phyloP scores from a whole-genome alignment of 1,140 invertebrate genomes.

The Caligus rogercresseyi region DNA sequence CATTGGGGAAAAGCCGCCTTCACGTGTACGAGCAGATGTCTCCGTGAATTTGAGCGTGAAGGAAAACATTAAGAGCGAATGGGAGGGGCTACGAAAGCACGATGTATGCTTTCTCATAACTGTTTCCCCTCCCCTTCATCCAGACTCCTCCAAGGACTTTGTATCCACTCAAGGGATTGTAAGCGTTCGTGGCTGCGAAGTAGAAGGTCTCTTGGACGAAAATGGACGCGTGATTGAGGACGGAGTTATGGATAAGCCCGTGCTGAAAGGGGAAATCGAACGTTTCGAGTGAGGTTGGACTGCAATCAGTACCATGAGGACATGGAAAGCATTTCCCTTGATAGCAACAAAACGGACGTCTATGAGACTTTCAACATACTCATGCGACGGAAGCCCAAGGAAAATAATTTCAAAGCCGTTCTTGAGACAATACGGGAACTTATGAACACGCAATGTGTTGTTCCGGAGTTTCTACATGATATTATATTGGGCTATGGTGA shows the following conservation, averaged over 20 bases:
- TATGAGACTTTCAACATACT: slow-evolving; percentile 96
- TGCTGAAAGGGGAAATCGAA: slow-evolving; percentile 71
- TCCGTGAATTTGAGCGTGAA: slow-evolving; percentile 75
- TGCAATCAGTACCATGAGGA: slow-evolving; percentile 89
- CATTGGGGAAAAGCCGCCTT: slow-evolving; percentile 76
- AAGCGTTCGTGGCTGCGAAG: slow-evolving; percentile 88
- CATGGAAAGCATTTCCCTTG: slow-evolving; percentile 58
- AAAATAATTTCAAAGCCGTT: slow-evolving; percentile 99
- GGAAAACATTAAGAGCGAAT: slow-evolving; percentile 80
- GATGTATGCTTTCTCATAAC: slow-evolving; percentile 94
- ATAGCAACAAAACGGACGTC: slow-evolving; percentile 49
- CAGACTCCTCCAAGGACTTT: slow-evolving; percentile 54
- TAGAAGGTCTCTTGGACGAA: slow-evolving; percentile 94
- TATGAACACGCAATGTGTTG: slow-evolving; percentile 98
- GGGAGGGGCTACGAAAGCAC: slow-evolving; percentile 90
- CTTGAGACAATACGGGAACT: slow-evolving; percentile 92
- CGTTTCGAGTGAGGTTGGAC: slow-evolving; percentile 82
- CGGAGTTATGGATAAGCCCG: slow-evolving; percentile 68
- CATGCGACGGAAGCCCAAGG: slow-evolving; percentile 91
- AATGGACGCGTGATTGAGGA: slow-evolving; percentile 94
- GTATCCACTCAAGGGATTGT: slow-evolving; percentile 73
- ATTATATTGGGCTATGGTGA: slow-evolving; percentile 70
- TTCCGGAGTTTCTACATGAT: slow-evolving; percentile 95
- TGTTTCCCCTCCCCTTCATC: slow-evolving; percentile 43
- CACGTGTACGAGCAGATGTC: slow-evolving; percentile 80